phyloP scores from a whole-genome alignment of 2,113 vertebrate genomes.

The Python bivittatus region DNA sequence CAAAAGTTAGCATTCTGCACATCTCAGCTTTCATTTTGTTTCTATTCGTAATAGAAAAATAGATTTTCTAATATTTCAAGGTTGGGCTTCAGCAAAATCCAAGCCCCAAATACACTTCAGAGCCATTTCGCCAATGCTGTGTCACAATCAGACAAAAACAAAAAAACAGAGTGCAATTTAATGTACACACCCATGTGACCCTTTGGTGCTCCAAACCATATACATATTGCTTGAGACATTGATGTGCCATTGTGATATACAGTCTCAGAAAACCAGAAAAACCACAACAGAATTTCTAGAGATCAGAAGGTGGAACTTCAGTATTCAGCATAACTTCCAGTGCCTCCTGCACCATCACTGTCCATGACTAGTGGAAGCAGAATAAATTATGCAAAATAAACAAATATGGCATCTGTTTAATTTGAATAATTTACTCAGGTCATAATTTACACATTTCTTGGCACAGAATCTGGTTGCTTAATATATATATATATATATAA shows the following conservation, averaged over 20 bases:
- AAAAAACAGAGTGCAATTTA: neutral
- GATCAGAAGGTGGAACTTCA: neutral
- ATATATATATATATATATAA: too few relatives aligned
- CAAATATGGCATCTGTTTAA: neutral
- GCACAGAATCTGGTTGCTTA: conserved; percentile 8
- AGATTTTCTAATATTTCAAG: neutral
- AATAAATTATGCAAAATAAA: conserved; percentile 7
- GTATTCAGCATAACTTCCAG: neutral
- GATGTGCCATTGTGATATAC: neutral
- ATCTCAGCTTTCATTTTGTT: neutral
- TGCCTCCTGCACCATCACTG: neutral
- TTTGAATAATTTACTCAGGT: neutral
- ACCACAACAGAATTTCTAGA: neutral
- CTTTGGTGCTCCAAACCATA: neutral
- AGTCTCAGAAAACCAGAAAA: neutral
- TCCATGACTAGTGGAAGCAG: neutral
- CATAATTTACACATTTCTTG: conserved; percentile 21
- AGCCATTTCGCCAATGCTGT: neutral
- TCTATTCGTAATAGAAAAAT: neutral
- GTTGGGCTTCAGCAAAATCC: neutral
- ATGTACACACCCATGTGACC: neutral
- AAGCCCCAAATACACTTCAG: neutral
- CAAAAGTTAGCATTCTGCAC: neutral
- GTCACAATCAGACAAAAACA: neutral
- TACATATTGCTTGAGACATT: neutral